Conservation (phyloP, 2,113 vertebrate species). For the Nicator chloris region DNA sequence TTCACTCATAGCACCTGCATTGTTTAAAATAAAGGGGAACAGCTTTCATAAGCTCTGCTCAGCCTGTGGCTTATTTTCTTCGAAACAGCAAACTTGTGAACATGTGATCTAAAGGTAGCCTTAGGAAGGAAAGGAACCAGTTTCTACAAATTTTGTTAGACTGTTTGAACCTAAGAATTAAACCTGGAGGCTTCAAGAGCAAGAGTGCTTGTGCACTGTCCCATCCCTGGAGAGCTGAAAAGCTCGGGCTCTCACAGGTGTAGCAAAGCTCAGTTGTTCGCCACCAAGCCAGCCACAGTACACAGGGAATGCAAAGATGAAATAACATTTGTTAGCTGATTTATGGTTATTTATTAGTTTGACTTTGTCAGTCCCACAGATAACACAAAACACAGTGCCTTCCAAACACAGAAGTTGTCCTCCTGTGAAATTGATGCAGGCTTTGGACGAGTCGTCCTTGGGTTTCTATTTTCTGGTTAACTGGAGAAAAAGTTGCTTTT, state of each 20-base stretch:
- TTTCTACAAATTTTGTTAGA: not conserved
- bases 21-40: not conserved
- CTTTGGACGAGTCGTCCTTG: not conserved
- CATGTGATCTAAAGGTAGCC: not conserved
- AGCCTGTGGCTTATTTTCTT: not conserved
- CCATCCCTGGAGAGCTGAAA: not conserved
- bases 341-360: slow-evolving; percentile 12
- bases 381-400: not conserved
- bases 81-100: not conserved
- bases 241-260: not conserved
- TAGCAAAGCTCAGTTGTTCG: not conserved
- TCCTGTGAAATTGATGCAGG: not conserved
- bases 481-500: not conserved
- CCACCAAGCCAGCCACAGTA: not conserved
- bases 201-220: not conserved
- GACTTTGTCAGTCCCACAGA: not conserved
- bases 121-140: not conserved
- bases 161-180: not conserved
- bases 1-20: not conserved
- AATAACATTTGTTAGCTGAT: not conserved
- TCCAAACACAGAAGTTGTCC: not conserved
- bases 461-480: slow-evolving; percentile 32
- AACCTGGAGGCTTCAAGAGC: not conserved
- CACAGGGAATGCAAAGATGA: not conserved
- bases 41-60: not conserved